Base-by-base conservation (phyloP, 2,888 invertebrate species). In the Saturnia pavonia region DNA sequence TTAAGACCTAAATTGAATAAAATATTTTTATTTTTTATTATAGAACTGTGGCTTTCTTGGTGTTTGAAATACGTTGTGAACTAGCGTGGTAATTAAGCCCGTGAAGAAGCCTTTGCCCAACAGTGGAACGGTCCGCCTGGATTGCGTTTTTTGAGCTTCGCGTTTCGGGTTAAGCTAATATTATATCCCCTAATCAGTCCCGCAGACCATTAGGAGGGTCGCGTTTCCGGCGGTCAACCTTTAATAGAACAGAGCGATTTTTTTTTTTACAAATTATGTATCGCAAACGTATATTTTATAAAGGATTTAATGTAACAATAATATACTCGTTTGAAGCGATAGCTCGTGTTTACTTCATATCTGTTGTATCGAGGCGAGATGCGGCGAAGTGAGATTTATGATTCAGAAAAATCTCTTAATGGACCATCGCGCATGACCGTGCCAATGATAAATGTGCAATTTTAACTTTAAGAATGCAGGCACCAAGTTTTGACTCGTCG, bases 321-420 rank as follows among this genome's bases (percentile, higher is more conserved):
- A 60, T 60, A 14, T 60, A 79, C 51, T 11, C 25, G 66, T 67
- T 79, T 78, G 80, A 78, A 81, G 80, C 80, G 76, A 75, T 75
- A 77, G 76, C 77, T 78, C 78, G 83, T 88, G 87, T 89, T 90
- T 89, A 89, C 90, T 87, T 84, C 86, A 87, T 91, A 91, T 90
- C 89, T 87, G 81, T 81, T 70, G 88, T 91, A 91, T 92, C 91
- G 90, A 84, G 79, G 82, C 85, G 87, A 90, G 91, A 91, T 91
- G 92, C 90, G 84, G 89, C 89, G 91, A 92, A 92, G 89, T 90
- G 91, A 92, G 92, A 94, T 94, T 93, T 94, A 94, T 92, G 91
- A 88, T 87, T 88, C 89, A 91, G 92, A 92, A 92, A 91, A 91
- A 93, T 92, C 90, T 92, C 90, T 91, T 94, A 93, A 94, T 94